Evolutionary conservation across 2,797 vertebrate species (phyloP), one percentile per base, ranked within the genome.

Genomic region (Odontamblyopus rebecca): DNA sequence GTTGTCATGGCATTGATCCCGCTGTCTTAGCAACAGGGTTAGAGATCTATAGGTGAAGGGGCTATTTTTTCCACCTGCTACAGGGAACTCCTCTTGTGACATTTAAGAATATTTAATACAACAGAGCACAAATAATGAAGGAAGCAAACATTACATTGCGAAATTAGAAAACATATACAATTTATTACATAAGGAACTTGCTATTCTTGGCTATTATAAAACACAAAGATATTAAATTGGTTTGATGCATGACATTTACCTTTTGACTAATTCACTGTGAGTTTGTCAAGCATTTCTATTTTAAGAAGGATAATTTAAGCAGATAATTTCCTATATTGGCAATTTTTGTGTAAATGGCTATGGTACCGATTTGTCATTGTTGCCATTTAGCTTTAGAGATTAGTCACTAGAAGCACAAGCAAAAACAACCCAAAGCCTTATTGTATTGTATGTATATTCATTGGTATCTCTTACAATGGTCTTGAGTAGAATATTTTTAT

Each of bases 21-120:
- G 83, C 87, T 86, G 89, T 88, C 86, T 87, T 90, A 87, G 88
- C 78, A 82, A 88, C 80, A 48, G 70, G 79, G 78, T 57, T 74
- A 82, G 83, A 82, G 68, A 81, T 80, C 80, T 69, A 82, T 69
- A 38, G 72, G 74, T 81, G 74, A 74, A 54, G 65, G 54, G 23
- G 54, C 54, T 57, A 57, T 57, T 57, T 54, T 54, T 26, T 57
- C 23, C 54, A 13, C 54, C 54, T 57, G 54, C 54, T 57, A 2
- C 23, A 57, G 54, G 54, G 79, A 72, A 72, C 32, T 70, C 70
- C 62, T 57, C 27, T 44, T 73, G 80, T 72, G 71, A 69, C 1
- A 60, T 56, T 76, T 61, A 48, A 48, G 13, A 48, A 48, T 48
- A 15, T 48, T 16, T 13, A 48, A 48, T 4, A 48, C 12, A 48